Base-by-base conservation (phyloP, 1,140 invertebrate species). In the Drosophila tsacasi region DNA sequence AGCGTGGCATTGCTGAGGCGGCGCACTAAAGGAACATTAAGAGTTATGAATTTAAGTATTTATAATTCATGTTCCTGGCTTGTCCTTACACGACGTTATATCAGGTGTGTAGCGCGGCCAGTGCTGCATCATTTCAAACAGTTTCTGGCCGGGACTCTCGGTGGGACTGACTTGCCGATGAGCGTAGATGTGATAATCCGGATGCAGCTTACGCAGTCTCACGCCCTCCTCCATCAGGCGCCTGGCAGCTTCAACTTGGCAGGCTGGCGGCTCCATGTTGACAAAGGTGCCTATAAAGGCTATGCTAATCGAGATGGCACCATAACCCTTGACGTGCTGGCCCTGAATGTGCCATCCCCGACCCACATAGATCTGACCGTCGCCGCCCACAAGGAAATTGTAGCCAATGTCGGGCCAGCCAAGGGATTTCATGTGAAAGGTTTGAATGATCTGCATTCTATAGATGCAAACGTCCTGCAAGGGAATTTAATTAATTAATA, bases 381-480 rank as follows among this genome's bases (percentile, higher is more conserved):
- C 96, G 30, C 96, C 96, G 1, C 96, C 97, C 2, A 97, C 94
- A 2, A 97, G 89, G 81, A 97, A 98, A 83, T 96, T 97, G 77
- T 96, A 96, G 0, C 46, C 95, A 39, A 96, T 96, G 73, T 96
- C 96, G 21, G 87, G 85, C 94, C 94, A 94, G 1, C 92, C 83
- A 12, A 92, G 92, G 0, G 80, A 84, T 50, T 95, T 94, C 75
- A 96, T 95, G 71, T 96, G 95, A 72, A 94, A 95, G 2, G 93
- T 94, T 83, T 96, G 95, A 21, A 95, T 94, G 3, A 83, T 44
- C 47, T 94, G 92, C n/a, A 95, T 94, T 0, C 72, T 60, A 50
- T 76, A 78, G 5, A 80, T 82, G 60, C 90, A 92, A 19, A 93
- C 79, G 0, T 95, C 85, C 91, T 91, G 30, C 0, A 13, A 46